These are phyloP conservation scores for Vipera latastei DNA, from an alignment of 2,797 vertebrate genomes.

Conservation along the genomic window DNA sequence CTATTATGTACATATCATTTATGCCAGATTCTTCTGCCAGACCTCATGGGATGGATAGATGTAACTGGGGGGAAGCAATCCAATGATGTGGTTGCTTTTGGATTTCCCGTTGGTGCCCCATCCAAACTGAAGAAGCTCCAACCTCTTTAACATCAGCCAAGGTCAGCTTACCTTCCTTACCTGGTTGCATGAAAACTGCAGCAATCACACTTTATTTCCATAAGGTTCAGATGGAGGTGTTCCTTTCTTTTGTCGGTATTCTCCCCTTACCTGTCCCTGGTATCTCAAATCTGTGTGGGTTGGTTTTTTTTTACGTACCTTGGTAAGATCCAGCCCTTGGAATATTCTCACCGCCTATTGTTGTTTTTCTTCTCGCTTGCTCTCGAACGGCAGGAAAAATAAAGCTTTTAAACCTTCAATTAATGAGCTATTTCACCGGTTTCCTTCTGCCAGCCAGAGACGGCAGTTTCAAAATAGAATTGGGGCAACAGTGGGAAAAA, in stretches of 20 bases:
- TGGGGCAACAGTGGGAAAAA: neutral
- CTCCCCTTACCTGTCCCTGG: neutral
- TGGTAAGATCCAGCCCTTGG: neutral
- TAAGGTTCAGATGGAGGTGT: neutral
- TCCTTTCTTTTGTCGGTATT: neutral
- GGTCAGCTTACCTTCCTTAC: neutral
- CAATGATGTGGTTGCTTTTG: neutral
- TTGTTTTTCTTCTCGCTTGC: neutral
- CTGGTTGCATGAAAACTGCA: neutral
- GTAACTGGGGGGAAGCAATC: neutral
- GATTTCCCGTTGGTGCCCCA: neutral
- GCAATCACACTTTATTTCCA: neutral
- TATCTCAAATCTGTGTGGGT: neutral
- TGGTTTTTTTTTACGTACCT: neutral
- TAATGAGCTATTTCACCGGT: constrained; percentile 48
- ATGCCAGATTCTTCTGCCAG: neutral
- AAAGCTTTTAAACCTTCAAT: constrained; percentile 53
- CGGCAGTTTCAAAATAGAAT: neutral
- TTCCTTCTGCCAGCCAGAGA: neutral
- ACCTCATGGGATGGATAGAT: neutral
- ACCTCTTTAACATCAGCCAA: neutral
- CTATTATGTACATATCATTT: neutral
- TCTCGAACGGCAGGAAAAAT: neutral
- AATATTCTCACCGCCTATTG: neutral
- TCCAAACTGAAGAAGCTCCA: neutral